Percentiles rank a stretch among this genome's conserved stretches.
These are phyloP conservation scores for Calcarius lapponicus DNA, from an alignment of 2,797 vertebrate species.

Conservation along the genomic window DNA sequence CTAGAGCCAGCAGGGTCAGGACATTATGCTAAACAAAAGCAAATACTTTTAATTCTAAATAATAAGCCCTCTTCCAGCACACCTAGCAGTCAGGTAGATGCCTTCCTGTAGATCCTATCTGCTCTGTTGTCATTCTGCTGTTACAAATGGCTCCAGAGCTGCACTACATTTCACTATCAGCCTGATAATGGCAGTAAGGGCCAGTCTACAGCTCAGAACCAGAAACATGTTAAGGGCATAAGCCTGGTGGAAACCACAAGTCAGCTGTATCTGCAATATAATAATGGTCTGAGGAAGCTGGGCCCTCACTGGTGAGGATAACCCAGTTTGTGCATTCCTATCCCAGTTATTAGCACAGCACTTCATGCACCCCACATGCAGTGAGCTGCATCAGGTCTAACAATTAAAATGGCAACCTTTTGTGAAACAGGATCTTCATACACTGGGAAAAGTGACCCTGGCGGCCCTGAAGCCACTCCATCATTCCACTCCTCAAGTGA, in stretches of 20 bases:
- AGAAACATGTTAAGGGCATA: neutral
- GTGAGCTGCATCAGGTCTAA: neutral
- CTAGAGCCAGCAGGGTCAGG: neutral
- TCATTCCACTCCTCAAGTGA: neutral
- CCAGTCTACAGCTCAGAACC: neutral
- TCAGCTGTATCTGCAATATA: neutral
- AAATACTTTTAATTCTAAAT: neutral
- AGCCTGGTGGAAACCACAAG: neutral
- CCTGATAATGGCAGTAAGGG: neutral
- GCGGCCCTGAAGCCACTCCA: neutral
- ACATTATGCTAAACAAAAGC: neutral
- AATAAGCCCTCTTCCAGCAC: neutral
- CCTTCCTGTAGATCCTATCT: neutral
- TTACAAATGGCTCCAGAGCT: neutral
- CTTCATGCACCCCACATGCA: fast-evolving
- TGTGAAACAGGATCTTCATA: neutral
- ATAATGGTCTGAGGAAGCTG: neutral
- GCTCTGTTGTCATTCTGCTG: neutral
- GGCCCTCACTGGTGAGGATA: neutral
- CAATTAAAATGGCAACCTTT: neutral
- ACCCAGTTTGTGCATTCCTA: fast-evolving
- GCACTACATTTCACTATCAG: neutral
- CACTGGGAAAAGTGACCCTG: neutral
- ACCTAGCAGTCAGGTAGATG: neutral
- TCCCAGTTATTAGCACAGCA: neutral